These are phyloP conservation scores for Tangara arthus DNA, from an alignment of 2,797 vertebrate genomes.

Conservation along the genomic window DNA sequence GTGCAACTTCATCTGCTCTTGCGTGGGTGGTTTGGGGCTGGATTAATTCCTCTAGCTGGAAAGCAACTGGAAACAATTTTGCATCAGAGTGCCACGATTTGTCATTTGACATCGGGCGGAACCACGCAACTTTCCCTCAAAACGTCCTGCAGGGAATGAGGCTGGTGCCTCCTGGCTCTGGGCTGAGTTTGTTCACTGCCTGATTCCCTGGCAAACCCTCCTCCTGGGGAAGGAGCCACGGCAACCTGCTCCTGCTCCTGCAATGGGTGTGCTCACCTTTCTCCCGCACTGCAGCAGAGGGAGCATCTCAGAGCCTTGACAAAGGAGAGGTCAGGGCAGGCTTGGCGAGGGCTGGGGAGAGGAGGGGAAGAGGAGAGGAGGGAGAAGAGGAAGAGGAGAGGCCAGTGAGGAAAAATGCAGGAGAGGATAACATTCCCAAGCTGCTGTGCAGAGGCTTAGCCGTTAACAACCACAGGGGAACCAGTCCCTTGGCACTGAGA, in stretches of 20 bases:
- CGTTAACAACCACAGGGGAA: background rate
- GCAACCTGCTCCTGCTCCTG: background rate
- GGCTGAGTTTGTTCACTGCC: background rate
- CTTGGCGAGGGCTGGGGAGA: rapidly evolving
- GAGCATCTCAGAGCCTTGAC: background rate
- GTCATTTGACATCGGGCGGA: background rate
- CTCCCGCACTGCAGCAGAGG: background rate
- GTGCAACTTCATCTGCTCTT: background rate
- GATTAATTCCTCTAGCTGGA: background rate
- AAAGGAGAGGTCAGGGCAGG: background rate
- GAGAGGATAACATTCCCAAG: background rate
- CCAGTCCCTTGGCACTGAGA: background rate
- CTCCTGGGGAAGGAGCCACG: background rate
- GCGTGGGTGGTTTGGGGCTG: background rate
- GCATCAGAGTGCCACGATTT: rapidly evolving
- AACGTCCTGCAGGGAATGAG: rapidly evolving
- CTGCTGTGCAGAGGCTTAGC: rapidly evolving
- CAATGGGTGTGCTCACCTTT: background rate
- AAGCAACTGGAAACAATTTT: conserved; percentile 31
- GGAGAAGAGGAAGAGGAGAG: background rate
- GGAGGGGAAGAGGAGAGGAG: background rate
- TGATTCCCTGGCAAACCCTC: background rate
- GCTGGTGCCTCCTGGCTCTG: background rate
- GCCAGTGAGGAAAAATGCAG: background rate
- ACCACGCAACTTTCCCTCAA: rapidly evolving